Percentiles rank a stretch among this genome's conserved stretches.
These are phyloP conservation scores for Montipora sp. DNA, from an alignment of 64 coral and sea anemone species.

Conservation along the genomic window DNA sequence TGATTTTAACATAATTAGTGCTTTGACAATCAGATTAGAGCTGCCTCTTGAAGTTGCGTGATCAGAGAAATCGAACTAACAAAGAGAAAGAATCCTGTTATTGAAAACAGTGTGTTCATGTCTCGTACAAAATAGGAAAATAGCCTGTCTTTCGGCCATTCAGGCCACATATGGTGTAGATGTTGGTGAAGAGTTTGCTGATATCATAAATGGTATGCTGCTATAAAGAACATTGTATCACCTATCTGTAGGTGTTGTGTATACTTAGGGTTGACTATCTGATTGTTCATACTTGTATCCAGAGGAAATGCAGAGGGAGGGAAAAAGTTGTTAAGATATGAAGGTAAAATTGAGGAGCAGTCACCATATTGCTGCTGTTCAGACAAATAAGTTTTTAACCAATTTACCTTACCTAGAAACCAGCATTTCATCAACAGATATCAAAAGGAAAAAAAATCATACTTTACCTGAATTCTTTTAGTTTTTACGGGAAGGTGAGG, in stretches of 20 bases:
- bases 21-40: too few relatives aligned
- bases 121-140: too few relatives aligned
- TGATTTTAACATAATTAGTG: too few relatives aligned
- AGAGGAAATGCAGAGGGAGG: neutral
- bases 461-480: slow-evolving; percentile 19
- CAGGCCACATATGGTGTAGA: slow-evolving; percentile 72
- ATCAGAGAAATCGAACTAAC: too few relatives aligned
- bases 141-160: slow-evolving; percentile 35
- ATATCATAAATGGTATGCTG: slow-evolving; percentile 67
- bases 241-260: slow-evolving; percentile 3
- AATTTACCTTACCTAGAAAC: neutral
- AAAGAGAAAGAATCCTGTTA: too few relatives aligned
- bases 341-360: slow-evolving; percentile 19
- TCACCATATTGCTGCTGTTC: neutral
- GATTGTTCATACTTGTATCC: neutral
- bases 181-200: slow-evolving; percentile 60
- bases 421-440: slow-evolving; percentile 12
- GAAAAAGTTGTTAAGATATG: neutral
- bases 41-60: too few relatives aligned
- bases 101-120: too few relatives aligned
- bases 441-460: slow-evolving; percentile 14
- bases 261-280: neutral
- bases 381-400: slow-evolving; percentile 6
- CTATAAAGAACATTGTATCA: slow-evolving; percentile 1
- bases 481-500: neutral